A percentile compares a stretch with the other conserved stretches of the same genome.
These are phyloP conservation scores for Turnix velox DNA, from an alignment of 2,113 vertebrate species.

Conservation along the genomic window DNA sequence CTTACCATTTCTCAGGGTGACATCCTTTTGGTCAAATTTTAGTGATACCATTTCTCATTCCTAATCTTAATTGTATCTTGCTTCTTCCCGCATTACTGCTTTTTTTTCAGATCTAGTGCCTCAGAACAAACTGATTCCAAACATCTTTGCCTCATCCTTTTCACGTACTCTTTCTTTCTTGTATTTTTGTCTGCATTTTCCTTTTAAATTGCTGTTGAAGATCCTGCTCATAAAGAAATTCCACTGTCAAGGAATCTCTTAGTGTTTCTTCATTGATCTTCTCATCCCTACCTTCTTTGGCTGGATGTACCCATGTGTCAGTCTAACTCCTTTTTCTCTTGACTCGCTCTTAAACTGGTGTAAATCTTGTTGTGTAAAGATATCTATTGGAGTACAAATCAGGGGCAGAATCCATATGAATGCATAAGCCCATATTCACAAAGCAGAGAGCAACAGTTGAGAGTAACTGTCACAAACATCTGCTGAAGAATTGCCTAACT, in stretches of 20 bases:
- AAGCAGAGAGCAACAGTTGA: background rate
- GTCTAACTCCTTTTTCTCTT: background rate
- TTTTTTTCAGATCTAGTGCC: background rate
- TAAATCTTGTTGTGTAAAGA: background rate
- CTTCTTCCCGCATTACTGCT: background rate
- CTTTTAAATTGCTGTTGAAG: background rate
- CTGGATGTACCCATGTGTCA: background rate
- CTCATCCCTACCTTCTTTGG: background rate
- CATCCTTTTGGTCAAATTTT: background rate
- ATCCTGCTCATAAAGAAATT: background rate
- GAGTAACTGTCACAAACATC: background rate
- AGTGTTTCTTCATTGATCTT: background rate
- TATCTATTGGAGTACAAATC: background rate
- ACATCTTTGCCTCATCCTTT: background rate
- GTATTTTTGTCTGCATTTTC: background rate
- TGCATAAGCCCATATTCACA: accelerated
- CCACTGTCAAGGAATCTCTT: background rate
- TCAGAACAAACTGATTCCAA: background rate
- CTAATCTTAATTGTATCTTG: background rate
- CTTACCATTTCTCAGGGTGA: background rate
- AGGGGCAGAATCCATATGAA: background rate
- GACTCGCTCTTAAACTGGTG: background rate
- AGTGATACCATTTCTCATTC: background rate
- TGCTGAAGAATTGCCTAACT: background rate
- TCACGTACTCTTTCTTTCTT: background rate